Conservation (phyloP, 2,888 invertebrate species). For the Chaitophorus viminalis region DNA sequence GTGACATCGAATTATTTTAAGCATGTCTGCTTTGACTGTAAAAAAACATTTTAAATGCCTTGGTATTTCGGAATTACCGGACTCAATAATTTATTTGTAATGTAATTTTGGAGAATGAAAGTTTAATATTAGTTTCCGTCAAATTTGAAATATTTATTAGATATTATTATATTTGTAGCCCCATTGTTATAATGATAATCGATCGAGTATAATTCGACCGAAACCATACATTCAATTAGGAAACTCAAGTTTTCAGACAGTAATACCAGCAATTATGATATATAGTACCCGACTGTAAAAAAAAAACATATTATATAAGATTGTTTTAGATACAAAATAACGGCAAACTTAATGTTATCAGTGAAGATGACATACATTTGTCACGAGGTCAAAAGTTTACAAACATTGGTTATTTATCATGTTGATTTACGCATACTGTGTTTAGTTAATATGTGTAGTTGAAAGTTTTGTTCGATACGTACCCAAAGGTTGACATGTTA, state of each 20-base stretch:
- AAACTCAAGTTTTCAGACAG: neutral
- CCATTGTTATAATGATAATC: neutral
- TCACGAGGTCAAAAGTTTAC: slow-evolving; percentile 54
- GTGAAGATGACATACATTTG: slow-evolving; percentile 45
- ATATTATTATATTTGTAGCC: neutral
- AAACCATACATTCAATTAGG: neutral
- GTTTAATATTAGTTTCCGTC: too few species aligned
- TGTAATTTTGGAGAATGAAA: too few species aligned
- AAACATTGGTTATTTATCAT: slow-evolving; percentile 46
- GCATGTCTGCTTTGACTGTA: too few species aligned
- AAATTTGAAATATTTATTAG: neutral
- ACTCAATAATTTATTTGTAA: too few species aligned
- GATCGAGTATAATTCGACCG: neutral
- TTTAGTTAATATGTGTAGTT: slow-evolving; percentile 25
- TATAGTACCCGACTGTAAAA: neutral
- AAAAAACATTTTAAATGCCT: too few species aligned
- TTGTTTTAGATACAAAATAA: slow-evolving; percentile 43
- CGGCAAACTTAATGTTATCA: slow-evolving; percentile 37
- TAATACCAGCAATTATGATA: neutral
- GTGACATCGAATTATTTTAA: too few species aligned
- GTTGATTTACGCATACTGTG: slow-evolving; percentile 43
- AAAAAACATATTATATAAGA: neutral
- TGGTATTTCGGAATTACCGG: too few species aligned
- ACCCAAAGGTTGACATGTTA: slow-evolving; percentile 37
- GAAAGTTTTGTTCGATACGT: slow-evolving; percentile 41